Evolutionary conservation across 2,113 vertebrate genomes (phyloP), one percentile per base, ranked within the genome.

Genomic region (Myotis yumanensis): DNA sequence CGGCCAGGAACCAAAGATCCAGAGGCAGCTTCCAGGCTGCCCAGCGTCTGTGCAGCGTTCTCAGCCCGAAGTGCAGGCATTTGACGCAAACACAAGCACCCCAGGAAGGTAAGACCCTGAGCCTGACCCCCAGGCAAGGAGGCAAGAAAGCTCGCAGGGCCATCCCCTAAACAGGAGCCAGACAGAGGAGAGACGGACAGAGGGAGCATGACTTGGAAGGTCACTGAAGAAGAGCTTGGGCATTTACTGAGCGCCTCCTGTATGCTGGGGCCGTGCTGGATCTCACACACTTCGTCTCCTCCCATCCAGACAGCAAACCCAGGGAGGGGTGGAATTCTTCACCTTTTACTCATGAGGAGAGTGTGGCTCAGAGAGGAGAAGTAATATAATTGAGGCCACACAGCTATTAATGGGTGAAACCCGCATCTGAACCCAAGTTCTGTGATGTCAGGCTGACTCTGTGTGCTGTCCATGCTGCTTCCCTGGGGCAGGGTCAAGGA

Each of bases 281-380:
- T 25, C 59, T 75, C 30, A 25, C 12, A 35, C 18, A 6, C 9
- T 43, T 25, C 17, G 17, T 80, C 37, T 87, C 59, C 22, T 54
- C 52, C 35, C 18, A 32, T 64, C 75, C 35, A 7, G 22, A 14
- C 54, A 30, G 17, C 75, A 71, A 40, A 30, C 46, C 57, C 54
- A 46, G 48, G 51, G 30, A 59, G 30, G 11, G 11, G 43, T 28
- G 8, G 54, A 22, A 46, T 28, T 30, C 75, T 89, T 69, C 71
- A 25, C 59, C 81, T 75, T 79, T 69, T 32, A 89, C 79, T 92
- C 73, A 51, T 4, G 75, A 91, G 59, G 59, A 54, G 52, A 66
- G 40, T 57, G 64, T 69, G 40, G 30, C 54, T 85, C 86, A 51
- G 95, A 93, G 54, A 88, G 43, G 30, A 66, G 35, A 72, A 84